These are phyloP conservation scores for Lapara coniferarum DNA, from an alignment of 2,888 invertebrate genomes.

Conservation along the genomic window DNA sequence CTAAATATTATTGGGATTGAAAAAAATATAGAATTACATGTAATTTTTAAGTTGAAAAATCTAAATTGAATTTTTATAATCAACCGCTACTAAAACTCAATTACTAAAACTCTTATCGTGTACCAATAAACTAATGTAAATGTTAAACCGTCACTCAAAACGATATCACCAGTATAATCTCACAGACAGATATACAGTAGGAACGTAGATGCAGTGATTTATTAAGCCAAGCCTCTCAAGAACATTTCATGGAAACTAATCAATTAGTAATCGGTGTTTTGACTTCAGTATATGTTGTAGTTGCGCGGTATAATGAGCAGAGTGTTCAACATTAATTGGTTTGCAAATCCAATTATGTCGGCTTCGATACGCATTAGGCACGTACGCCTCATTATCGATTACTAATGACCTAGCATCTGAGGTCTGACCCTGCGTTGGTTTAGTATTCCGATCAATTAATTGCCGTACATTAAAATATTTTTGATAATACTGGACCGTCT, in stretches of 20 bases:
- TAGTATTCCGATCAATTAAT: conserved; percentile 5
- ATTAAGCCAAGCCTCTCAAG: conserved; percentile 13
- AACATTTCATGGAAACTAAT: conserved; percentile 48
- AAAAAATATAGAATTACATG: no score
- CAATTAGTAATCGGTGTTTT: conserved; percentile 70
- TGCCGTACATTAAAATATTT: neutral
- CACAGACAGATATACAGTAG: neutral
- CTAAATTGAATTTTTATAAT: no score
- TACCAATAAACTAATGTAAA: no score
- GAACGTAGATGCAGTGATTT: neutral
- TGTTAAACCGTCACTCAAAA: no score
- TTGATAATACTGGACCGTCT: neutral
- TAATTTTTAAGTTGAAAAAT: no score
- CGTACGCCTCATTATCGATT: conserved; percentile 74
- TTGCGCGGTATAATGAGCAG: conserved; percentile 64
- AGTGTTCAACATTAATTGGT: conserved; percentile 78
- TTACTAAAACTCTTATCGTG: no score
- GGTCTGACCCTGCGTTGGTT: conserved; percentile 12
- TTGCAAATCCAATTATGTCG: conserved; percentile 79
- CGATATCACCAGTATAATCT: neutral
- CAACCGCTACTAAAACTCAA: no score
- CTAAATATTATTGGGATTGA: no score
- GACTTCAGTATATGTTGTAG: conserved; percentile 68
- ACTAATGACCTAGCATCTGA: conserved; percentile 58
- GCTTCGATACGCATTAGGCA: conserved; percentile 72